phyloP scores from a whole-genome alignment of 2,888 invertebrate genomes.

The Erebia epiphron region DNA sequence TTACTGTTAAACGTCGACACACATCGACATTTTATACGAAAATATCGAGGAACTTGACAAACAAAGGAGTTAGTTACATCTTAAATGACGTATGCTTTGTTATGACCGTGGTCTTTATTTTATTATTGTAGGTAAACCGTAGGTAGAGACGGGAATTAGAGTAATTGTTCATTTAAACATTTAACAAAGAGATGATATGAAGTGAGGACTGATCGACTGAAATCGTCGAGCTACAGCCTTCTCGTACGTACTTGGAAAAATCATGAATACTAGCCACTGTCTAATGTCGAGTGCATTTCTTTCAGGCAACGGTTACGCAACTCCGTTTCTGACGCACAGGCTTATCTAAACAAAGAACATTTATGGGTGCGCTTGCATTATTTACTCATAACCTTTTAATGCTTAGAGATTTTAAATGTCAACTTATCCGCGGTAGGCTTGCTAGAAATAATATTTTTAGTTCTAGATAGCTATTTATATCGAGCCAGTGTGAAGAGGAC shows the following conservation, averaged over 20 bases:
- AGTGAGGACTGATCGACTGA: neutral
- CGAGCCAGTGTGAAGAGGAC: neutral
- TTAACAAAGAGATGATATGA: neutral
- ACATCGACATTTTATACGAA: constrained; percentile 9
- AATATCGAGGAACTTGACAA: constrained; percentile 20
- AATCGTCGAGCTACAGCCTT: neutral
- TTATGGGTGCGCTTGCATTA: constrained; percentile 35
- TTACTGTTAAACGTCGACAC: constrained; percentile 17
- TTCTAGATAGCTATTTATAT: neutral
- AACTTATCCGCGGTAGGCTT: neutral
- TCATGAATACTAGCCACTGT: neutral
- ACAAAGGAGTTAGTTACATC: constrained; percentile 20
- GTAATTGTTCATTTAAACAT: neutral
- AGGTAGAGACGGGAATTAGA: too few species aligned
- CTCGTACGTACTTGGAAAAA: neutral
- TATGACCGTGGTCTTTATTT: constrained; percentile 10
- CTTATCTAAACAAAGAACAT: constrained; percentile 34
- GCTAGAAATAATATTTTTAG: neutral
- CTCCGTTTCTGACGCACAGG: constrained; percentile 30
- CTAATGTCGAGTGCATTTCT: constrained; percentile 1
- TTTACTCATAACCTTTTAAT: constrained; percentile 16
- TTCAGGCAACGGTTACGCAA: constrained; percentile 26
- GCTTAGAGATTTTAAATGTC: constrained; percentile 1
- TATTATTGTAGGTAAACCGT: neutral
- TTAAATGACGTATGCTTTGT: constrained; percentile 10